These are phyloP conservation scores for Stenoptilia bipunctidactyla DNA, from an alignment of 2,888 invertebrate genomes.

Conservation along the genomic window DNA sequence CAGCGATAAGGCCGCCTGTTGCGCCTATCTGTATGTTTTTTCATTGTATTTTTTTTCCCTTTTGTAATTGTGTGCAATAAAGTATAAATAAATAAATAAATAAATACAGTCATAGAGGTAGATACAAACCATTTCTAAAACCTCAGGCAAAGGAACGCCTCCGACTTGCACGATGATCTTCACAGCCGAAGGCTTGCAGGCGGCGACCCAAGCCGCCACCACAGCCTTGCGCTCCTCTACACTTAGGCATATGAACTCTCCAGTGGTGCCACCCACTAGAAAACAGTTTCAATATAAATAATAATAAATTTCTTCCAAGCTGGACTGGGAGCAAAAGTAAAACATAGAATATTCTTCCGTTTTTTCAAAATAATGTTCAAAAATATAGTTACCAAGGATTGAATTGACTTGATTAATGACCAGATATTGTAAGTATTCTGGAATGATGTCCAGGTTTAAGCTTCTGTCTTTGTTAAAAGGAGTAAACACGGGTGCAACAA, in stretches of 20 bases:
- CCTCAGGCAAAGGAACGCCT: slow-evolving; percentile 76
- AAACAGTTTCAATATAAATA: too few species aligned
- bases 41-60: too few species aligned
- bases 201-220: slow-evolving; percentile 75
- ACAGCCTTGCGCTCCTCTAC: slow-evolving; percentile 76
- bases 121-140: slow-evolving; percentile 73
- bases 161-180: slow-evolving; percentile 81
- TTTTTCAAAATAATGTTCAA: too few species aligned
- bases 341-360: too few species aligned
- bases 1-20: too few species aligned
- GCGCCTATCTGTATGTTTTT: too few species aligned
- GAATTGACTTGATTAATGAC: slow-evolving; percentile 67
- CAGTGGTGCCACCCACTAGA: slow-evolving; percentile 84
- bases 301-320: too few species aligned
- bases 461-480: slow-evolving; percentile 62
- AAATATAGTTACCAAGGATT: slow-evolving; percentile 65
- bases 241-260: slow-evolving; percentile 79
- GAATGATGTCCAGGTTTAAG: slow-evolving; percentile 57
- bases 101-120: too few species aligned
- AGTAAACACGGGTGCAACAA: slow-evolving; percentile 77
- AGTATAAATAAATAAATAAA: too few species aligned
- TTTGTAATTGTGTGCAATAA: too few species aligned
- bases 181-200: slow-evolving; percentile 63
- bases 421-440: slow-evolving; percentile 73
- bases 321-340: too few species aligned